Evolutionary conservation across 2,888 invertebrate species (phyloP), one percentile per base, ranked within the genome.

Genomic region (Pasiphila rectangulata): DNA sequence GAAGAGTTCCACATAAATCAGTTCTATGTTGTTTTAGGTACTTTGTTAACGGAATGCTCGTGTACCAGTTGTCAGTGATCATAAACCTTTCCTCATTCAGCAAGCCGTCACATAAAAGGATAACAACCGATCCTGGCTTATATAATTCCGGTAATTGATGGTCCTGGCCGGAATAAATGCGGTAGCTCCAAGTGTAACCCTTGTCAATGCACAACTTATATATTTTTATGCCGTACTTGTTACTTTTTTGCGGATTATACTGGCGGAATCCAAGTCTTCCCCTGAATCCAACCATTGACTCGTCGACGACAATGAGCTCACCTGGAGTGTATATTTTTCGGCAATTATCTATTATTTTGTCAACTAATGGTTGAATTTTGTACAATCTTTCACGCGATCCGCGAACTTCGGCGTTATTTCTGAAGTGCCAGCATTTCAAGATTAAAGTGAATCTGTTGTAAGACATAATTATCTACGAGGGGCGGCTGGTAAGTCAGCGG

Each of bases 361-460:
- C 51, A 38, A 53, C 24, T 41, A 55, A 9, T 52, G 57, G 54
- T 34, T 56, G 41, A 17, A 58, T 48, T 53, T 58, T 61, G 48
- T 58, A 54, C 20, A 52, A 37, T 12, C 55, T 46, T 20, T 56
- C 54, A 25, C 43, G 32, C 32, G 12, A 32, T 43, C 49, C 51
- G 32, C 47, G 23, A 6, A 17, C 29, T 12, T 38, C 50, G 6
- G 30, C 29, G 38, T 57, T 57, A 46, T 61, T 51, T 9, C 36
- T 48, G 44, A 61, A 61, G 37, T 61, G 58, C 60, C 56, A 61
- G 34, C 56, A 57, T 29, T 49, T 39, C 13, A 58, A 46, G 30
- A 61, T 48, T 24, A 37, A 17, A 7, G 20, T 7, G 37, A 61
- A 58, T 7, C 56, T 34, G 46, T 56, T 53, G 36, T 60, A 60